Percentiles rank a stretch among this genome's conserved stretches.
Evolutionary conservation across 2,113 vertebrate species (phyloP).

Genomic region (Cinclus mexicanus): DNA sequence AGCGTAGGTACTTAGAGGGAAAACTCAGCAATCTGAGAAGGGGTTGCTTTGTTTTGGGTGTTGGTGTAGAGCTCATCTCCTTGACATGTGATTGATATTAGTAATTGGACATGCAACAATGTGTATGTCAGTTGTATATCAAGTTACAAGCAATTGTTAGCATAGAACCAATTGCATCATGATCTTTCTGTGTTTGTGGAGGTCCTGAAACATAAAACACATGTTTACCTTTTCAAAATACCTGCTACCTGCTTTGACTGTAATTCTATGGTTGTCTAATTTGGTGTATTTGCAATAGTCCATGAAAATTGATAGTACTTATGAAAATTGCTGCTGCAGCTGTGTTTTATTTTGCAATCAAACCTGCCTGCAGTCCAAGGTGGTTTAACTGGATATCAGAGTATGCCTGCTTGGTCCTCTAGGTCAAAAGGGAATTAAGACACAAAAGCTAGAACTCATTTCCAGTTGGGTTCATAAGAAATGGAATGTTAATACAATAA

Average conservation of each 20-base stretch:
- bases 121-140: not conserved
- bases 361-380: not conserved
- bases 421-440: not conserved
- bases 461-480: not conserved
- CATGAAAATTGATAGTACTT: not conserved
- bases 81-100: not conserved
- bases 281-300: not conserved
- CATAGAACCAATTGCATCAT: not conserved
- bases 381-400: not conserved
- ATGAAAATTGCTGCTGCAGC: not conserved
- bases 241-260: not conserved
- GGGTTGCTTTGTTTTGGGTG: not conserved
- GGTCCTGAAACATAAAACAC: not conserved
- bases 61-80: not conserved
- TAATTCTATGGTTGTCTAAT: not conserved
- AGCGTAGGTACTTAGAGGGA: not conserved
- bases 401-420: not conserved
- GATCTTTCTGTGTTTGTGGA: not conserved
- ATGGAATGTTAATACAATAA: not conserved
- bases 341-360: not conserved
- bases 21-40: not conserved
- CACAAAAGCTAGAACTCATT: not conserved
- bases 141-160: not conserved
- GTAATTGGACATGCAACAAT: not conserved
- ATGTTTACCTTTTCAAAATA: not conserved